Conservation (phyloP, 2,113 vertebrate genomes). For the Vidua chalybeata region DNA sequence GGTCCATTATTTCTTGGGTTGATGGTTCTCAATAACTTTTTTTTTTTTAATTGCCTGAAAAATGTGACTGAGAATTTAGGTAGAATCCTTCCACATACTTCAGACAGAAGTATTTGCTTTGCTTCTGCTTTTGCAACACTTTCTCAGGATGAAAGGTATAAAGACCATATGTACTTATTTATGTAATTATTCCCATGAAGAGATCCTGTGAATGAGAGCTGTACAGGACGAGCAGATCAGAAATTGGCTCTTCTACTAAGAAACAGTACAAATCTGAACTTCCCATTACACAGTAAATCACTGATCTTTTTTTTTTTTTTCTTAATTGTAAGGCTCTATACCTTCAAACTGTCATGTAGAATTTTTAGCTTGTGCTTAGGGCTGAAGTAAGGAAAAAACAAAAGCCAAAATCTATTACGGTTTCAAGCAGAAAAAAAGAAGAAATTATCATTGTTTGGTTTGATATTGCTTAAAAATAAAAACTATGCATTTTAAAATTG, state of each 20-base stretch:
- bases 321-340: background rate
- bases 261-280: background rate
- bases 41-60: background rate
- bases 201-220: background rate
- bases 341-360: background rate
- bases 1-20: background rate
- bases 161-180: background rate
- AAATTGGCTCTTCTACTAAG: background rate
- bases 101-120: background rate
- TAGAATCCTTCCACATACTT: background rate
- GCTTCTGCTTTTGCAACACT: background rate
- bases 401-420: background rate
- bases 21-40: background rate
- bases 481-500: background rate
- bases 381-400: background rate
- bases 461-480: constrained; percentile 7
- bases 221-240: background rate
- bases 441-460: constrained; percentile 20
- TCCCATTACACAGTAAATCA: background rate
- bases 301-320: background rate
- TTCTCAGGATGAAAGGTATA: background rate
- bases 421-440: constrained; percentile 34
- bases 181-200: background rate
- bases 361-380: constrained; percentile 23
- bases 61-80: background rate